Evolutionary conservation across 2,113 vertebrate genomes (phyloP).

Genomic region (Amia ocellicauda): DNA sequence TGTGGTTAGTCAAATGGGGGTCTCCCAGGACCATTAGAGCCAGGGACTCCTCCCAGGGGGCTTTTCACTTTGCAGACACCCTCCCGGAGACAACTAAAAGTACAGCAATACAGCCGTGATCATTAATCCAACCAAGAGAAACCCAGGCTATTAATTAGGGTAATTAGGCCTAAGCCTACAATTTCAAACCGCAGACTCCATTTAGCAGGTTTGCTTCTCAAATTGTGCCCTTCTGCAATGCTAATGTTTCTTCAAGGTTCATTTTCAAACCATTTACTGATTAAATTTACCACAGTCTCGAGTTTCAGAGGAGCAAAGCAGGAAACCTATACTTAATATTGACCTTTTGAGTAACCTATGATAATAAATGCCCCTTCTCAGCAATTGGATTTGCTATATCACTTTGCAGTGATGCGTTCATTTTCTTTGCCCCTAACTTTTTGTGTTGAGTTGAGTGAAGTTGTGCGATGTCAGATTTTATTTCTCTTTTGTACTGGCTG

Average conservation of each 20-base stretch:
- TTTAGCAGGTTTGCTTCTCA: conserved; percentile 71
- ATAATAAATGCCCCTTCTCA: conserved; percentile 51
- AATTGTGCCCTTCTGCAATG: conserved; percentile 65
- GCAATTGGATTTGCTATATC: conserved; percentile 36
- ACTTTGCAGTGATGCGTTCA: not conserved
- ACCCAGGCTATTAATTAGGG: conserved; percentile 91
- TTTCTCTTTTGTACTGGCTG: no score
- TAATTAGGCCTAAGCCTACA: conserved; percentile 87
- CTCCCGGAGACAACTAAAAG: conserved; percentile 64
- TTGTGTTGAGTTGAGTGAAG: no score
- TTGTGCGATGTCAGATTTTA: no score
- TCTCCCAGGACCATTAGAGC: conserved; percentile 63
- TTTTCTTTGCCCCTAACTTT: no score
- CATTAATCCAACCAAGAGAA: conserved; percentile 62
- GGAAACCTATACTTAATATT: conserved; percentile 77
- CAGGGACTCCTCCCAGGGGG: conserved; percentile 65
- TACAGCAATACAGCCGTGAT: conserved; percentile 45
- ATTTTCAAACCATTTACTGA: conserved; percentile 83
- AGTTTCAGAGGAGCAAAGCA: conserved; percentile 73
- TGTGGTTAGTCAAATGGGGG: conserved; percentile 75
- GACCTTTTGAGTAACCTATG: conserved; percentile 71
- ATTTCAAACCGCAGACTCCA: conserved; percentile 88
- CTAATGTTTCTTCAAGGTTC: conserved; percentile 70
- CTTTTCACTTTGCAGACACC: conserved; percentile 77
- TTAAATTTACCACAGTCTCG: conserved; percentile 71